phyloP scores from a whole-genome alignment of 2,113 vertebrate species.

The Steatornis caripensis region DNA sequence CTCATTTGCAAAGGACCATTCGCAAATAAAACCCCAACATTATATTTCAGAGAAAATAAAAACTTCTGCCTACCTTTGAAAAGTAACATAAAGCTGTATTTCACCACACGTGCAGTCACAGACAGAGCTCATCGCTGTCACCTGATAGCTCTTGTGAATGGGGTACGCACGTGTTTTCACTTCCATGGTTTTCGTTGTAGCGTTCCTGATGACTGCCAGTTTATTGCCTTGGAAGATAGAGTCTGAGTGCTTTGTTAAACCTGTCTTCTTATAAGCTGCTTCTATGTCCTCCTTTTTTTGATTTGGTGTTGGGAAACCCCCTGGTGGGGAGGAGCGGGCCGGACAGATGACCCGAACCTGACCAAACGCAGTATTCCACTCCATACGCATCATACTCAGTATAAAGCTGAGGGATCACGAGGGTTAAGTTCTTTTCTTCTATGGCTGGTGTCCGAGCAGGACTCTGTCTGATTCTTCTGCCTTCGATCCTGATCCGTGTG shows the following conservation, averaged over 20 bases:
- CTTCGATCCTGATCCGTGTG: no score
- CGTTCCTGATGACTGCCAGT: not conserved
- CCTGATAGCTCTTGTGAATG: not conserved
- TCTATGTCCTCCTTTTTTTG: not conserved
- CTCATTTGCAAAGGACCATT: not conserved
- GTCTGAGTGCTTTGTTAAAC: not conserved
- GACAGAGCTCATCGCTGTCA: not conserved
- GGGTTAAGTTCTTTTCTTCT: no score
- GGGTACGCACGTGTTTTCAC: not conserved
- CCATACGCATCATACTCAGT: no score
- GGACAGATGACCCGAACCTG: no score
- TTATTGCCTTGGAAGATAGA: not conserved
- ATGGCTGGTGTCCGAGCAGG: no score
- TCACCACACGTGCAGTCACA: not conserved
- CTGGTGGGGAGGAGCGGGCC: no score
- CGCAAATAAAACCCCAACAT: not conserved
- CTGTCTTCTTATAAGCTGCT: not conserved
- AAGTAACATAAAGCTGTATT: not conserved
- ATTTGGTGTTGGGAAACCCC: not conserved
- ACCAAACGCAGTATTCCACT: no score
- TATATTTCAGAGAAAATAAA: not conserved
- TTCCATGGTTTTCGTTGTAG: not conserved
- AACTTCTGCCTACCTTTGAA: not conserved
- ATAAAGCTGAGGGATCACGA: no score
- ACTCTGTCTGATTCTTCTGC: no score